These are phyloP conservation scores for Bos indicus DNA, from an alignment of 2,113 vertebrate genomes.

Conservation along the genomic window DNA sequence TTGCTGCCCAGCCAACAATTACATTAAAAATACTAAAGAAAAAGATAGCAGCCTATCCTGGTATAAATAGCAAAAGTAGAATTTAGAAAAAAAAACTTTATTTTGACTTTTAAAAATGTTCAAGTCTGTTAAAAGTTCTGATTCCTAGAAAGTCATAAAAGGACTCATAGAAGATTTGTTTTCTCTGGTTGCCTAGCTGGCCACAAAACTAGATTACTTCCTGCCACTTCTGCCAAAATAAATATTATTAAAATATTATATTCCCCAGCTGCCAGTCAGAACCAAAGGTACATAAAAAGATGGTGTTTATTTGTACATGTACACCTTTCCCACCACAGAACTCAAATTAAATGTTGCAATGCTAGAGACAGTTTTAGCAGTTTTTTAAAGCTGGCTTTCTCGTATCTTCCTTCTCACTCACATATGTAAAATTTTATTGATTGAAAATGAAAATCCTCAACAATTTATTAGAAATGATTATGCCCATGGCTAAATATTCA, in stretches of 20 bases:
- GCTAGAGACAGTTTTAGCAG: background rate
- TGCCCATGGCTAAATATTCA: background rate
- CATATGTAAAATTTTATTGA: background rate
- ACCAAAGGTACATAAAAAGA: conserved; percentile 10
- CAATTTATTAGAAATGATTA: background rate
- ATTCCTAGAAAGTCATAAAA: conserved; percentile 56
- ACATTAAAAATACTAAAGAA: conserved; percentile 2
- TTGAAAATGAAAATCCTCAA: background rate
- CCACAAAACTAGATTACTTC: conserved; percentile 48
- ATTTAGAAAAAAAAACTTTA: background rate
- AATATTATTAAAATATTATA: conserved; percentile 64
- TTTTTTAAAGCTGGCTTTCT: background rate
- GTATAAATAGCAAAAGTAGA: background rate
- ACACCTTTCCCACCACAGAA: background rate
- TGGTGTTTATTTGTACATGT: background rate
- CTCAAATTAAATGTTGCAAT: background rate
- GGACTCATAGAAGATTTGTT: background rate
- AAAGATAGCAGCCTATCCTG: background rate
- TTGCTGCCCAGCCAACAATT: conserved; percentile 19
- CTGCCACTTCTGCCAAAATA: conserved; percentile 50
- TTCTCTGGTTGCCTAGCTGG: conserved; percentile 30
- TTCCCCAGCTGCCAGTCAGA: conserved; percentile 42
- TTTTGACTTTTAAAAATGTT: conserved; percentile 29
- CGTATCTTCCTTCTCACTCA: background rate
- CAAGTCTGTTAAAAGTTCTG: conserved; percentile 23